Evolutionary conservation across 2,888 invertebrate species (phyloP), one percentile per base, ranked within the genome.

Genomic region (Plutella xylostella): DNA sequence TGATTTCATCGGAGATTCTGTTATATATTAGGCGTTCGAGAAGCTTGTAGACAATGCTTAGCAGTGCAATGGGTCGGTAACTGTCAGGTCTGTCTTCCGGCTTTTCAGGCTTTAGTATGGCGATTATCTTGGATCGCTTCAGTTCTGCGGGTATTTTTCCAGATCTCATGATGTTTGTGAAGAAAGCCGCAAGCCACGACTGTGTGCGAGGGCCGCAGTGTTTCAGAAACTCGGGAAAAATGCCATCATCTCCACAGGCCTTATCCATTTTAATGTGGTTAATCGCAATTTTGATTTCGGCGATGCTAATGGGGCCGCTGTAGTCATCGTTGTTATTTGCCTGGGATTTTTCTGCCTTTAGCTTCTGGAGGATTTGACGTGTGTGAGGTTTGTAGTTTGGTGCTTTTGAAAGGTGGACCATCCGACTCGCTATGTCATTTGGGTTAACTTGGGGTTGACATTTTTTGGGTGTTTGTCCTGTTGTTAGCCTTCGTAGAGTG

Each of bases 381-480:
- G 38, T 43, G 28, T 37, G 37, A 3, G 14, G 15, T 22, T 45
- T 40, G 21, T 45, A 18, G 9, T 34, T 33, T 4, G 39, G 33
- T 2, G 45, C 45, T n/a, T 40, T 45, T 12, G 45, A 45, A n/a
- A 45, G 33, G 6, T 40, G 22, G 14, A 12, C 14, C 2, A 45
- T 45, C 12, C 40, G 19, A 18, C 33, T 19, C 11, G 45, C 38
- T 11, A 33, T 45, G n/a, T 22, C 34, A 21, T 40, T 40, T 9
- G 45, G 45, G 33, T 25, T n/a, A n/a, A n/a, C n/a, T n/a, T n/a
- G n/a, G 1, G 9, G 25, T 31, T n/a, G 7, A 11, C n/a, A 12
- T 15, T 35, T 35, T 17, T 15, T 4, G 15, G 34, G 18, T 14
- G 34, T 12, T 35, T 14, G 15, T 5, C 34, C 34, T 6, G 34